Evolutionary conservation across 2,797 vertebrate genomes (phyloP), one percentile per base, ranked within the genome.

Genomic region (Xerus rutilus): DNA sequence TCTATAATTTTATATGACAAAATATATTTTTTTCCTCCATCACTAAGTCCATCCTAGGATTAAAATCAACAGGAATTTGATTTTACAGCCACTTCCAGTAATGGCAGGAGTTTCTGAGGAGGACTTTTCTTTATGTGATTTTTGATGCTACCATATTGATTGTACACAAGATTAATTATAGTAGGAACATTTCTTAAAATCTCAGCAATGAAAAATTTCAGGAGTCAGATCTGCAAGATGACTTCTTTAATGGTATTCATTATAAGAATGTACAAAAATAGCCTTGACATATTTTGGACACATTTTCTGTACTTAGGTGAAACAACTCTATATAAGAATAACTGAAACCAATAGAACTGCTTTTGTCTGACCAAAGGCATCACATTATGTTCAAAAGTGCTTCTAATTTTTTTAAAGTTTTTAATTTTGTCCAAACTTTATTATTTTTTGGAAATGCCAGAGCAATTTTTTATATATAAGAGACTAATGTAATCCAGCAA

Each of bases 221-320:
- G 69, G 54, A 87, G 43, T 43, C 59, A 93, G n/a, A 47, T 73
- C 59, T 85, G 10, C 78, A 78, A 25, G n/a, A 47, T 65, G 25
- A 64, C 20, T 86, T 84, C 28, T 57, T 89, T 92, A 47, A 28
- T 84, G 25, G 2, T 39, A 21, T 79, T 85, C 28, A 39, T 85
- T 94, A 77, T 39, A 45, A 49, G 85, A 96, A 91, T 59, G 17
- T 59, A 64, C 74, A 96, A 92, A 93, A 97, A 97, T 73, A 90
- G 39, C 77, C 35, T 81, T 23, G 73, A 39, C 23, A 32, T 7
- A 52, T 54, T 89, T 52, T 32, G n/a, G 32, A 47, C 20, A 79
- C 43, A 57, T 86, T 52, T 93, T 93, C 77, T 86, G 17, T 73
- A 78, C 35, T 67, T 85, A 91, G 21, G 57, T 70, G 13, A 25